These are phyloP conservation scores for Loxodonta africana DNA, from an alignment of 2,113 vertebrate genomes.

Conservation along the genomic window DNA sequence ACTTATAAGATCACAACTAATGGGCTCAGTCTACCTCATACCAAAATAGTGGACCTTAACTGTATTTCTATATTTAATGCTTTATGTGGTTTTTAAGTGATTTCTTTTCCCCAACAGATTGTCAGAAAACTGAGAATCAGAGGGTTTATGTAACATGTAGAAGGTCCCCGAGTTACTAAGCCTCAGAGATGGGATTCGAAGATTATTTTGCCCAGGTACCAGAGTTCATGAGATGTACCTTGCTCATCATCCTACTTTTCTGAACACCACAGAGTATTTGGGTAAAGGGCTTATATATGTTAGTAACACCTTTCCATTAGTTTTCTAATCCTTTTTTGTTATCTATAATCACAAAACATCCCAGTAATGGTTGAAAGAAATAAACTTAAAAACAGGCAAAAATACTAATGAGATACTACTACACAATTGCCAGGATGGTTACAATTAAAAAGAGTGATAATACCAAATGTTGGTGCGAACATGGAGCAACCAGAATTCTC, in stretches of 20 bases:
- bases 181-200: not conserved
- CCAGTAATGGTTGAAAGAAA: not conserved
- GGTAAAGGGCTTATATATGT: not conserved
- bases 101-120: not conserved
- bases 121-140: constrained; percentile 1
- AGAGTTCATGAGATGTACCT: not conserved
- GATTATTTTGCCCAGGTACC: not conserved
- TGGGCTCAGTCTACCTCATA: not conserved
- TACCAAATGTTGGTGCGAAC: not conserved
- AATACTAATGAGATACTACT: not conserved
- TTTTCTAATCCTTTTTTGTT: not conserved
- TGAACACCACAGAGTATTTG: not conserved
- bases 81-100: not conserved
- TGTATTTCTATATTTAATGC: constrained; percentile 23
- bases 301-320: not conserved
- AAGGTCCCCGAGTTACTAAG: not conserved
- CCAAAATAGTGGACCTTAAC: not conserved
- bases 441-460: not conserved
- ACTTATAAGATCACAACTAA: not conserved
- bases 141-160: not conserved
- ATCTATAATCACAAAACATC: not conserved
- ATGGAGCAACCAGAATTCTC: not conserved
- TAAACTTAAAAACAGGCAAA: not conserved
- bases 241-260: not conserved
- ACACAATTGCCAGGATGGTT: not conserved